Percentiles rank a stretch among this genome's conserved stretches.
Conservation (phyloP, 1,140 invertebrate genomes). For the Bombus fervidus region DNA sequence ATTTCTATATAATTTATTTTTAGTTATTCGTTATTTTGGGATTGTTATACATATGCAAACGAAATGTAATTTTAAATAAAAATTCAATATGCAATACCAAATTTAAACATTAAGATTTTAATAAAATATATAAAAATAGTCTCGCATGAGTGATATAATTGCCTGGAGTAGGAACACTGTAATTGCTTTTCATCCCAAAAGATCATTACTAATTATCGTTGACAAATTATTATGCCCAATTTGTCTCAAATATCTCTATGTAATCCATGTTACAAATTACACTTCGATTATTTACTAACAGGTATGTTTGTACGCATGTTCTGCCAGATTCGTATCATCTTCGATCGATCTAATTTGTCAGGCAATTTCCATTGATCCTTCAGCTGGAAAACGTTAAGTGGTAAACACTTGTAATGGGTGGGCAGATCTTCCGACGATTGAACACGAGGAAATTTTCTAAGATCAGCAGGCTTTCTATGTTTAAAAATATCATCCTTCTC, state of each 20-base stretch:
- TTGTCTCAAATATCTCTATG: background rate
- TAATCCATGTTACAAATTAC: background rate
- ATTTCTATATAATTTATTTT: background rate
- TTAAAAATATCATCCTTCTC: conserved; percentile 57
- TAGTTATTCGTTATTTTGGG: background rate
- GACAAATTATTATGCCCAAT: background rate
- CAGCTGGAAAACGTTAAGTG: conserved; percentile 64
- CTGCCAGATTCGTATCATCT: conserved; percentile 66
- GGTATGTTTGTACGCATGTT: conserved; percentile 59
- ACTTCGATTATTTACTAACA: conserved; percentile 46
- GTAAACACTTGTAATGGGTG: conserved; percentile 55
- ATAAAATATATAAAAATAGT: too few relatives aligned
- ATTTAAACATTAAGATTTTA: too few relatives aligned
- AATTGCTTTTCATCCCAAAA: too few relatives aligned
- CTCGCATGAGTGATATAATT: too few relatives aligned
- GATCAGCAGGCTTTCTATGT: conserved; percentile 38
- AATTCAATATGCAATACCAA: too few relatives aligned
- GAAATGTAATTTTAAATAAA: too few relatives aligned
- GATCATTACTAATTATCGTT: too few relatives aligned
- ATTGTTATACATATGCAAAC: background rate
- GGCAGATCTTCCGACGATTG: conserved; percentile 44
- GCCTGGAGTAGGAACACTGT: too few relatives aligned
- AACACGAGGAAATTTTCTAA: conserved; percentile 53
- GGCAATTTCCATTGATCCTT: conserved; percentile 35
- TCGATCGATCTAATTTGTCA: conserved; percentile 40